Evolutionary conservation across 2,888 invertebrate genomes (phyloP), one percentile per base, ranked within the genome.

Genomic region (Tinea semifulvella): DNA sequence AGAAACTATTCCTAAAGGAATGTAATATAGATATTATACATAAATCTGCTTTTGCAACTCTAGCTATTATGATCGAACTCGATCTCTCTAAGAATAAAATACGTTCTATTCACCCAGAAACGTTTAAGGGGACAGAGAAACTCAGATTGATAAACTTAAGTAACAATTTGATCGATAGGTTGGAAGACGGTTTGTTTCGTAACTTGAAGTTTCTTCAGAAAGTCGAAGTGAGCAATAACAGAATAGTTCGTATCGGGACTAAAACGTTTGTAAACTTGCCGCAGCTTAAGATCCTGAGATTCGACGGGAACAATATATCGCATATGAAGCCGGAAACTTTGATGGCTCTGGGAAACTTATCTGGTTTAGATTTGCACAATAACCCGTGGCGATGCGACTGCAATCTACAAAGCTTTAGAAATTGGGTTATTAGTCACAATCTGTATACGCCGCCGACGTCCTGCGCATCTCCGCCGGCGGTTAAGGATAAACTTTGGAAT

Each of bases 301-400:
- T 96, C 51, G 87, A 89, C 51, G 86, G 88, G n/a, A 96, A 96
- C 65, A 85, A 85, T 53, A 72, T 96, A 48, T 88, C 85, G 40
- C 84, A 84, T 45, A 79, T 94, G 60, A 84, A 84, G 49, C 82
- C 86, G 26, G 86, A 88, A 57, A 87, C 88, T 50, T 87, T 92
- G 54, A 82, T 85, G 55, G 83, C 84, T 13, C 70, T 94, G 39
- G 79, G 84, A 38, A 88, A 87, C 59, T 76, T 95, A 46, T 85
- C 86, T 18, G 90, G 90, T 45, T 70, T 96, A 27, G 89, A 89
- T 55, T 74, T 95, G 35, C 87, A 88, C 56, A 88, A 88, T 52
- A 96, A 96, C 65, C 91, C 90, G 0, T 96, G 95, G 95, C 85
- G 89, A 47, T 96, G 96, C 65, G 92, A 95, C 58, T 96, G 96